phyloP scores from a whole-genome alignment of 2,113 vertebrate species.

The Neopipo cinnamomea region DNA sequence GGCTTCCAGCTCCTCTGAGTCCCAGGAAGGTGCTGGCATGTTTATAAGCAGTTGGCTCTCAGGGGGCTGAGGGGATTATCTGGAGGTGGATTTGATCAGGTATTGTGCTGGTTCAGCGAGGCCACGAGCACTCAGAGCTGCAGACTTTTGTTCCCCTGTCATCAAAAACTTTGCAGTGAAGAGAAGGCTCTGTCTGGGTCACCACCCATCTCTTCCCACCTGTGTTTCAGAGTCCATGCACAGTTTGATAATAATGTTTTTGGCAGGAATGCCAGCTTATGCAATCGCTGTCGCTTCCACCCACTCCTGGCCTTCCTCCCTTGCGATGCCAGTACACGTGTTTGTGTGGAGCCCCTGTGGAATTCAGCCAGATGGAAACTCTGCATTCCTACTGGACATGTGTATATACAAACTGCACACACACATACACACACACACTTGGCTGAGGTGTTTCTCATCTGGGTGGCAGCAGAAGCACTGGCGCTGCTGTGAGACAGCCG shows the following conservation, averaged over 20 bases:
- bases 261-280: slow-evolving; percentile 36
- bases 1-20: neutral
- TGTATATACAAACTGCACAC: neutral
- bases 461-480: neutral
- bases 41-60: neutral
- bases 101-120: neutral
- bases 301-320: slow-evolving; percentile 14
- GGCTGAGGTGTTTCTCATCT: neutral
- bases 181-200: slow-evolving; percentile 11
- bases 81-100: neutral
- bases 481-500: neutral
- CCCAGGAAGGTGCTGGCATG: neutral
- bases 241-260: slow-evolving; percentile 1
- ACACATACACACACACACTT: neutral
- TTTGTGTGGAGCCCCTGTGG: neutral
- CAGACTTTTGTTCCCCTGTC: neutral
- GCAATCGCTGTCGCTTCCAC: neutral
- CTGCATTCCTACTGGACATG: neutral
- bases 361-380: neutral
- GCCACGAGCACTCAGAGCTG: neutral
- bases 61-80: neutral
- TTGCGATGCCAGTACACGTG: neutral
- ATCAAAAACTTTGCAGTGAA: neutral
- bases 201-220: slow-evolving; percentile 16
- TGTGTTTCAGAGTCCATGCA: neutral